A percentile compares a stretch with the other conserved stretches of the same genome.
Conservation (phyloP, 2,797 vertebrate species). For the Telmatherina bonti region DNA sequence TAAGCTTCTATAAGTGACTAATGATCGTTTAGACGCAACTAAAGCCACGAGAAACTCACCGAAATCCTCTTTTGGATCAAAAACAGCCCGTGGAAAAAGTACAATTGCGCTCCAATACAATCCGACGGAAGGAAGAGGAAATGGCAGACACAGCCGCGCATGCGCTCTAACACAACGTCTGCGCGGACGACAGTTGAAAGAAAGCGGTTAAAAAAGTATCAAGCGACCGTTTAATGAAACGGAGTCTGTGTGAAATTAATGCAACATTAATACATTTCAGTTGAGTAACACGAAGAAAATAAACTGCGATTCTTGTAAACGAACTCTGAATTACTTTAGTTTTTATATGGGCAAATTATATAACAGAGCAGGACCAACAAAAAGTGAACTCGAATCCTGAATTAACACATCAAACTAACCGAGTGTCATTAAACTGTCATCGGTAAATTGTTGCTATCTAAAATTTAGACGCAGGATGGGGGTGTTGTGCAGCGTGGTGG, state of each 20-base stretch:
- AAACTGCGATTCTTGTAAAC: background rate
- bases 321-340: background rate
- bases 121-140: slow-evolving; percentile 22
- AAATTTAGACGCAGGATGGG: slow-evolving; percentile 78
- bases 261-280: background rate
- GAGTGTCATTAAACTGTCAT: background rate
- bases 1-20: rapidly evolving
- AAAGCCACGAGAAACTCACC: slow-evolving; percentile 48
- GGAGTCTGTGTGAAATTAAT: background rate
- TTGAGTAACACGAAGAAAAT: background rate
- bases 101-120: slow-evolving; percentile 4
- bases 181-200: background rate
- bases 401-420: background rate
- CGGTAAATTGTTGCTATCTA: slow-evolving; percentile 63
- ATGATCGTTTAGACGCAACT: rapidly evolving
- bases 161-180: slow-evolving; percentile 38
- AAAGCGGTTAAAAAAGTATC: background rate
- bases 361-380: too few species aligned
- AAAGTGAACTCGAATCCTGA: too few species aligned
- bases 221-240: background rate
- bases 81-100: slow-evolving; percentile 63
- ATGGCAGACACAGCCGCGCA: slow-evolving; percentile 18
- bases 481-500: slow-evolving; percentile 69
- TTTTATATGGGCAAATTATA: too few species aligned
- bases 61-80: slow-evolving; percentile 68